Percentiles rank a stretch among this genome's conserved stretches.
These are phyloP conservation scores for Ictalurus punctatus DNA, from an alignment of 2,113 vertebrate species.

Conservation along the genomic window DNA sequence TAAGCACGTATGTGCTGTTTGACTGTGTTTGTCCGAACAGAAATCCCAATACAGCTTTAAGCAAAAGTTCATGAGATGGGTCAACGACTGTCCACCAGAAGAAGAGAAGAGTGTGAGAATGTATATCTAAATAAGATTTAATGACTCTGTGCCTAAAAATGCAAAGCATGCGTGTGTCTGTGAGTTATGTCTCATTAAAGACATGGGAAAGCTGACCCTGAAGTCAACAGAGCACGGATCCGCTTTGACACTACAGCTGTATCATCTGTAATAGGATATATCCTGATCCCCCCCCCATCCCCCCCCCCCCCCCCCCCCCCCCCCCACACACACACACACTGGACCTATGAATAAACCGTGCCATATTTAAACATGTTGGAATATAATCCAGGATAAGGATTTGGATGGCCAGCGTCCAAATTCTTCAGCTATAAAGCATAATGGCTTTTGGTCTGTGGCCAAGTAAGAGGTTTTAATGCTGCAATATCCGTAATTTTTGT, in stretches of 20 bases:
- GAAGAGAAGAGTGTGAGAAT: neutral
- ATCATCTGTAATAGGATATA: slow-evolving; percentile 31
- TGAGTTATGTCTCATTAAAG: slow-evolving; percentile 35
- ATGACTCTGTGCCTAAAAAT: neutral
- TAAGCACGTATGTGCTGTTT: neutral
- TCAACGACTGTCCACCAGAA: neutral
- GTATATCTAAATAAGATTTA: slow-evolving; percentile 14
- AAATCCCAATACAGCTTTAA: slow-evolving; percentile 3
- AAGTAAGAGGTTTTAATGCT: slow-evolving; percentile 31
- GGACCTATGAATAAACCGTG: slow-evolving; percentile 45
- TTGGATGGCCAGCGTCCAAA: slow-evolving; percentile 46
- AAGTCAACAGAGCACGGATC: slow-evolving; percentile 32
- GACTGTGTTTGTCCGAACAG: neutral
- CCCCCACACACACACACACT: slow-evolving; percentile 25
- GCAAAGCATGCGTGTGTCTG: slow-evolving; percentile 25
- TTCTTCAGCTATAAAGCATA: slow-evolving; percentile 39
- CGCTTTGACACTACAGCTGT: slow-evolving; percentile 17
- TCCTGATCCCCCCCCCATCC: slow-evolving; percentile 4
- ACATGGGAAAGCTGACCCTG: slow-evolving; percentile 41
- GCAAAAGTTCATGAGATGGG: slow-evolving; percentile 26
- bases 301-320: slow-evolving; percentile 21
- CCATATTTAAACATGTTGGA: slow-evolving; percentile 47
- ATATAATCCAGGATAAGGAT: slow-evolving; percentile 53
- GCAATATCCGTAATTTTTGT: slow-evolving; percentile 43
- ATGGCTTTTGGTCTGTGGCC: slow-evolving; percentile 45